A percentile compares a stretch with the other conserved stretches of the same genome.
Evolutionary conservation across 2,113 vertebrate species (phyloP).

Genomic region (Chiloscyllium plagiosum): DNA sequence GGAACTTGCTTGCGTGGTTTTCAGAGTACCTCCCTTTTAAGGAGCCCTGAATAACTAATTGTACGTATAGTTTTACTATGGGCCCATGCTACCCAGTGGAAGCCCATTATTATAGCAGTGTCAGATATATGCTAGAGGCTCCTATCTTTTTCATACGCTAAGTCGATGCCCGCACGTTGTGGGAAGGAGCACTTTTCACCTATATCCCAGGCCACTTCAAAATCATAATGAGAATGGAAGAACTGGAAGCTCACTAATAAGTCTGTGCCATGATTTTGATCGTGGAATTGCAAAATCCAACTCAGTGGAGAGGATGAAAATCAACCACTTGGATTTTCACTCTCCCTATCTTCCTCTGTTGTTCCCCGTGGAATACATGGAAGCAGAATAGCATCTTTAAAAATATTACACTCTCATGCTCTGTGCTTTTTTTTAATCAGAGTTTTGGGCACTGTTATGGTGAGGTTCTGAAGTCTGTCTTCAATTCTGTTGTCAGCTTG

Average conservation of each 20-base stretch:
- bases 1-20: neutral
- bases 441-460: neutral
- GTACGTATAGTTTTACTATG: neutral
- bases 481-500: neutral
- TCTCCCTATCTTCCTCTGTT: neutral
- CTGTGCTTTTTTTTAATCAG: neutral
- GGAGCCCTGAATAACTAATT: neutral
- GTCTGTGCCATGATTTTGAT: neutral
- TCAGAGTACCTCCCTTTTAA: neutral
- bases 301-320: neutral
- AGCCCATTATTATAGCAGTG: neutral
- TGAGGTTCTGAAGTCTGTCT: neutral
- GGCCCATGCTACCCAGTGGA: neutral
- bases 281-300: neutral
- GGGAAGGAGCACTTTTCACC: neutral
- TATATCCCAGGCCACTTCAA: neutral
- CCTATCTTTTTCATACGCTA: neutral
- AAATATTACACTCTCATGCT: neutral
- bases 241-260: neutral
- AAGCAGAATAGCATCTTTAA: neutral
- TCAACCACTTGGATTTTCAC: neutral
- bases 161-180: neutral
- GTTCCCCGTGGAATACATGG: neutral
- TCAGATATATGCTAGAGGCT: neutral
- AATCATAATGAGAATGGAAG: neutral